Percentiles rank a stretch among this genome's conserved stretches.
Conservation (phyloP, 2,113 vertebrate genomes). For the Salminus brasiliensis region DNA sequence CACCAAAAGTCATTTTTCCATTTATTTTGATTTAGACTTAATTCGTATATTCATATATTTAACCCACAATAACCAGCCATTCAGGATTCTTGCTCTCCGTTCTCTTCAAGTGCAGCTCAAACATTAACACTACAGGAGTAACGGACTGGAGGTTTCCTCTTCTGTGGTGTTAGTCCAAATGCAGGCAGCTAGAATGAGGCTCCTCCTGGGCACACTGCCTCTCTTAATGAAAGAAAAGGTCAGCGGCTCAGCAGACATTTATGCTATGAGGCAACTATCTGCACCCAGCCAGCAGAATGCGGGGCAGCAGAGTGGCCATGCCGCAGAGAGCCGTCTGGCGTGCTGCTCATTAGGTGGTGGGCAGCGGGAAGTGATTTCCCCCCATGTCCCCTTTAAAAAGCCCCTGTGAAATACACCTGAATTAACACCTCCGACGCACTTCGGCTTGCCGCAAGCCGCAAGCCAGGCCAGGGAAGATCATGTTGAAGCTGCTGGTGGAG, state of each 20-base stretch:
- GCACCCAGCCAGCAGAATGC: constrained; percentile 39
- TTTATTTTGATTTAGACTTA: constrained; percentile 3
- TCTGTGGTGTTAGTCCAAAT: background rate
- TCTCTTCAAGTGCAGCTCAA: background rate
- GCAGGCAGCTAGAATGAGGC: background rate
- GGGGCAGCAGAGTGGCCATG: constrained; percentile 1
- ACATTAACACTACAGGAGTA: constrained; percentile 12
- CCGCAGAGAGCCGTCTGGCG: background rate
- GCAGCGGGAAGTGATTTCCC: constrained; percentile 37
- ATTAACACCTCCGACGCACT: constrained; percentile 63
- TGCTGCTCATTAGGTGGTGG: constrained; percentile 24
- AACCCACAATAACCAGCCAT: background rate
- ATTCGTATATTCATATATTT: background rate
- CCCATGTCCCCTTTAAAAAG: constrained; percentile 27
- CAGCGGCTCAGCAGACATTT: constrained; percentile 52
- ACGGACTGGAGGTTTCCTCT: constrained; percentile 26
- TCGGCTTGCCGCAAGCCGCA: constrained; percentile 9
- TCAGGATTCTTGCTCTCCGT: constrained; percentile 8
- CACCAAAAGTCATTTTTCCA: background rate
- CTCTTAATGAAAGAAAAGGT: constrained; percentile 55
- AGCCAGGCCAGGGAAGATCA: constrained; percentile 46
- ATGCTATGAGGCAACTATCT: constrained; percentile 55
- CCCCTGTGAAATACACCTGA: constrained; percentile 65
- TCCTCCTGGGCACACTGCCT: constrained; percentile 18
- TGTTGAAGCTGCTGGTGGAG: constrained; percentile 54